Conservation (phyloP, 2,797 vertebrate genomes). For the Liparis tanakae region DNA sequence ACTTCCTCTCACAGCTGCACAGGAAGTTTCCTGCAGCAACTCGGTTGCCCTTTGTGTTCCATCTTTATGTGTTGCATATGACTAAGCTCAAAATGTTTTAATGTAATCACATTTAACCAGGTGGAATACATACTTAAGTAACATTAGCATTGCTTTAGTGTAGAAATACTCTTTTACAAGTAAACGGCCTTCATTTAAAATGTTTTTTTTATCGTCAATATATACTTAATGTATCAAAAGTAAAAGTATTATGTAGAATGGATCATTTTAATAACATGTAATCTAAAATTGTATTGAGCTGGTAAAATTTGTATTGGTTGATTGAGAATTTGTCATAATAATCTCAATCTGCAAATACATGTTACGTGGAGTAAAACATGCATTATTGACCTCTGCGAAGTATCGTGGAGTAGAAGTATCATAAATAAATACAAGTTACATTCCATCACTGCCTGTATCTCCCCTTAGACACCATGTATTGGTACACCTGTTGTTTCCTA, state of each 20-base stretch:
- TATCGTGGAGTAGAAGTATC: neutral
- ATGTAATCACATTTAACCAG: conserved; percentile 2
- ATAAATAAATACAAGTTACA: neutral
- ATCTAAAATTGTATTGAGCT: neutral
- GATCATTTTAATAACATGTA: neutral
- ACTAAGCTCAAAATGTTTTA: neutral
- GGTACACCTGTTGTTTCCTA: neutral
- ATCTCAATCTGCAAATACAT: neutral
- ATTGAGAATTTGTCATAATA: neutral
- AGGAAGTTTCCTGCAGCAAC: conserved; percentile 69
- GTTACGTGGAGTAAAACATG: neutral
- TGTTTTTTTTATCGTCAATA: neutral
- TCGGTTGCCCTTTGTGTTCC: conserved; percentile 25
- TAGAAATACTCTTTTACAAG: neutral
- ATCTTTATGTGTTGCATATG: no score
- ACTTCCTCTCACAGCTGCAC: conserved; percentile 75
- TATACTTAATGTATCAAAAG: neutral
- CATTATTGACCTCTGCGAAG: neutral
- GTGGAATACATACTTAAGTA: neutral
- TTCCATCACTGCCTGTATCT: neutral
- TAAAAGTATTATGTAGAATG: neutral
- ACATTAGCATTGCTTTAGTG: neutral
- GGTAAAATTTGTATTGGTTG: no score
- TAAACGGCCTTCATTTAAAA: neutral
- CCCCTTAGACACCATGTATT: neutral